Percentiles rank a stretch among this genome's conserved stretches.
These are phyloP conservation scores for Tenebrio molitor DNA, from an alignment of 1,140 invertebrate species.

Conservation along the genomic window DNA sequence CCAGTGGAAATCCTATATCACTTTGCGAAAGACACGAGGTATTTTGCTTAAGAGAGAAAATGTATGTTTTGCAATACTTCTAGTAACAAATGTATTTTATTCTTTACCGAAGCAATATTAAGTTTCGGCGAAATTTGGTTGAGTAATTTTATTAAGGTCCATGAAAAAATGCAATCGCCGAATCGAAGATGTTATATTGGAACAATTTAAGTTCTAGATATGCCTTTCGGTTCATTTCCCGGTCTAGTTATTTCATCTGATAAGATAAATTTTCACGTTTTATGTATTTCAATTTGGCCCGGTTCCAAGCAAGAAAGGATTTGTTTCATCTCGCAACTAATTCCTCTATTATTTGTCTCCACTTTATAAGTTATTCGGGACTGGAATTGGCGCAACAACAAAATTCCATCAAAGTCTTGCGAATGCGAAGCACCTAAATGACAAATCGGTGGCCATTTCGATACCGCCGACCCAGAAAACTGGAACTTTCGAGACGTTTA, in stretches of 20 bases:
- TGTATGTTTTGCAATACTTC: no score
- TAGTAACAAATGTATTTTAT: no score
- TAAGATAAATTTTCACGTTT: conserved; percentile 28
- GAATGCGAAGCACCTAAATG: no score
- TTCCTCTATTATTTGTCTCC: conserved; percentile 1
- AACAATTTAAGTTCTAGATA: not conserved
- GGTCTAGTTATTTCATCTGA: not conserved
- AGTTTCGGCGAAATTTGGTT: no score
- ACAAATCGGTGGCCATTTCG: conserved; percentile 1
- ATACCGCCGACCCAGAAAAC: not conserved
- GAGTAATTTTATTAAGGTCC: no score
- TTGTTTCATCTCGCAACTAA: conserved; percentile 10
- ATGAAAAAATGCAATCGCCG: no score
- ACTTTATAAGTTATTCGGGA: not conserved
- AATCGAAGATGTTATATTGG: not conserved
- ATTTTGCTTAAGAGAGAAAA: no score
- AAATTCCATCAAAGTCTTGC: no score
- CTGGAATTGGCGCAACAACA: not conserved
- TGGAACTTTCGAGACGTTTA: not conserved
- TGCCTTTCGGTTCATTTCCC: not conserved
- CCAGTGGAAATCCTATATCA: no score
- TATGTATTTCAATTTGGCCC: conserved; percentile 14
- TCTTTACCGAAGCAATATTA: no score
- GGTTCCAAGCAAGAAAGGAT: conserved; percentile 6
- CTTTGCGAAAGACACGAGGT: no score